Evolutionary conservation across 2,797 vertebrate genomes (phyloP), one percentile per base, ranked within the genome.

Genomic region (Anomalospiza imberbis): DNA sequence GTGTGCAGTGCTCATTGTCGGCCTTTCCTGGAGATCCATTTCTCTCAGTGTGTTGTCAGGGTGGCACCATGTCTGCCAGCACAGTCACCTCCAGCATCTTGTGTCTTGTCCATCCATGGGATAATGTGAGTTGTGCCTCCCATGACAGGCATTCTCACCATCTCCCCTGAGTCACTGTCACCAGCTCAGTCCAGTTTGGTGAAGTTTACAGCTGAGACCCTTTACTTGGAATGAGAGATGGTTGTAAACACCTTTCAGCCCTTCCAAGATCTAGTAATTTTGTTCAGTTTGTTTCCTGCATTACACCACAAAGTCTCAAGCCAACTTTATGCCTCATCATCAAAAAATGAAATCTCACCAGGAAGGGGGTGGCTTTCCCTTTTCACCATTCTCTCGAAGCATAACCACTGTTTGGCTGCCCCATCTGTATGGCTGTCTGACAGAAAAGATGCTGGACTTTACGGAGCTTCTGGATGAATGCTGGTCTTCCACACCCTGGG

Each of bases 391-490:
- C 7, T 28, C 53, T 83, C 15, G 72, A 86, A 50, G 29, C 3
- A 1, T 22, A 78, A 28, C 34, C 0, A 1, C 45, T 53, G 7
- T 15, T 73, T 77, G 2, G 0, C 42, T 91, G 40, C 20, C 14
- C 7, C 11, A 45, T 60, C 18, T 61, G 12, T 32, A 13, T 53
- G 42, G 26, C 13, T 1, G 1, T 17, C 45, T 86, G 60, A 12
- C 8, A 72, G 72, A 83, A 81, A 57, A 3, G 14, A 7, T 50
- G n/a, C 4, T 68, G 62, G n/a, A 40, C 26, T 70, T 58, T 22
- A 5, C 0, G 0, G 28, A 66, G 13, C 4, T 17, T 28, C 10
- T 42, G 51, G 17, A 76, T 16, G 9, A 85, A 26, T 2, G 4
- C 7, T 4, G 3, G 24, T 6, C 36, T 72, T 61, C 19, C 25